phyloP scores from a whole-genome alignment of 2,797 vertebrate species.

The Mus minutoides region DNA sequence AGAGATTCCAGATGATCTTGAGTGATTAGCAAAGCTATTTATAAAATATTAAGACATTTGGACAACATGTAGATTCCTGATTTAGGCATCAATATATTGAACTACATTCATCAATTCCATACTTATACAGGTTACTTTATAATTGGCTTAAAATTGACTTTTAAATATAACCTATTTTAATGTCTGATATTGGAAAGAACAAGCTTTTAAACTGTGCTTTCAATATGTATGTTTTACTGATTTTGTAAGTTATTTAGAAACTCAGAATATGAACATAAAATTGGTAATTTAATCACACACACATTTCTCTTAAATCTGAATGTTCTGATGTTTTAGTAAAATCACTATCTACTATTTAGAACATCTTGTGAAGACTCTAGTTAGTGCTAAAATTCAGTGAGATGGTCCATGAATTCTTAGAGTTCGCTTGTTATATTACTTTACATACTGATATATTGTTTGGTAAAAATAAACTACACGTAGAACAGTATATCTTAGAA shows the following conservation, averaged over 20 bases:
- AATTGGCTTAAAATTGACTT: neutral
- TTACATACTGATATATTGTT: neutral
- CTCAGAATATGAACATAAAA: neutral
- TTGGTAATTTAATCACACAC: neutral
- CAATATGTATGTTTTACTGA: neutral
- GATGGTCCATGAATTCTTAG: neutral
- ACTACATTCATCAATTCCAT: neutral
- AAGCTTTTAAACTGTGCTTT: neutral
- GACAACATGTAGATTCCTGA: neutral
- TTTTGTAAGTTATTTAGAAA: slow-evolving; percentile 2
- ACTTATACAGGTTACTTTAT: slow-evolving; percentile 13
- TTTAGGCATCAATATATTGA: slow-evolving; percentile 37
- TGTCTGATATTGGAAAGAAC: neutral
- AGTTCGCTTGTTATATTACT: neutral
- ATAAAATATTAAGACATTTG: neutral
- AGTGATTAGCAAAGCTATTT: neutral
- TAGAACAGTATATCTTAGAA: neutral
- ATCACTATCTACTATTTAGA: neutral
- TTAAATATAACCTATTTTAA: slow-evolving; percentile 47
- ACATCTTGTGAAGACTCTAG: neutral
- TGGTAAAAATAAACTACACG: neutral
- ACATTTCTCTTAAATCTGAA: neutral
- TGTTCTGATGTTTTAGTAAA: slow-evolving; percentile 14
- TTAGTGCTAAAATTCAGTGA: neutral
- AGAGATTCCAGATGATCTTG: neutral